Percentiles rank a stretch among this genome's conserved stretches.
Evolutionary conservation across 2,113 vertebrate species (phyloP).

Genomic region (Actinemys pallida): DNA sequence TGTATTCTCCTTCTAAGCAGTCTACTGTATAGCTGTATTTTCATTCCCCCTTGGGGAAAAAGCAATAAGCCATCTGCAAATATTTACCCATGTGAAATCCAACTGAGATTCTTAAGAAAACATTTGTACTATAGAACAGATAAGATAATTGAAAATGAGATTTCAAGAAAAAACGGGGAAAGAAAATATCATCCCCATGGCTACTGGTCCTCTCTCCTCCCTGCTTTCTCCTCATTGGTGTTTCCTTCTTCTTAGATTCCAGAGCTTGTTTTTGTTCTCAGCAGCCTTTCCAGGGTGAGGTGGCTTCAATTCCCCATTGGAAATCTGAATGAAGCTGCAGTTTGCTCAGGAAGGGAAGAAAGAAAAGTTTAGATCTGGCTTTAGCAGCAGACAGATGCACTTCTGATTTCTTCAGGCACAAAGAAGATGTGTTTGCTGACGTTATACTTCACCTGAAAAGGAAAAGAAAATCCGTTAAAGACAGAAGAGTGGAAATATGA

Average conservation of each 20-base stretch:
- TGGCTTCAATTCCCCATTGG: neutral
- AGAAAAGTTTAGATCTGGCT: neutral
- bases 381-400: constrained; percentile 26
- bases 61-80: constrained; percentile 58
- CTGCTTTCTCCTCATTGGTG: constrained; percentile 33
- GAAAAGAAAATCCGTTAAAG: constrained; percentile 45
- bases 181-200: constrained; percentile 60
- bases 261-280: constrained; percentile 62
- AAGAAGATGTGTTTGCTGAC: constrained; percentile 39
- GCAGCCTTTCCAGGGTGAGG: constrained; percentile 22
- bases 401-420: constrained; percentile 24
- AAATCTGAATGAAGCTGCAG: constrained; percentile 13
- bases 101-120: constrained; percentile 40
- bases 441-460: constrained; percentile 39
- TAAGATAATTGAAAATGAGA: constrained; percentile 58
- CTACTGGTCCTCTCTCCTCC: constrained; percentile 75
- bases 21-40: neutral
- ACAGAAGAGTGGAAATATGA: constrained; percentile 29
- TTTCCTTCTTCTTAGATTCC: constrained; percentile 47
- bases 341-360: constrained; percentile 44
- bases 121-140: constrained; percentile 30
- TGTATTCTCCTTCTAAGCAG: constrained; percentile 13
- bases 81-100: constrained; percentile 53
- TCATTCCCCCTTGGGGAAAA: neutral
- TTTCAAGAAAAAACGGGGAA: constrained; percentile 41